Evolutionary conservation across 2,113 vertebrate genomes (phyloP).

Genomic region (Tricholaema leucomelas): DNA sequence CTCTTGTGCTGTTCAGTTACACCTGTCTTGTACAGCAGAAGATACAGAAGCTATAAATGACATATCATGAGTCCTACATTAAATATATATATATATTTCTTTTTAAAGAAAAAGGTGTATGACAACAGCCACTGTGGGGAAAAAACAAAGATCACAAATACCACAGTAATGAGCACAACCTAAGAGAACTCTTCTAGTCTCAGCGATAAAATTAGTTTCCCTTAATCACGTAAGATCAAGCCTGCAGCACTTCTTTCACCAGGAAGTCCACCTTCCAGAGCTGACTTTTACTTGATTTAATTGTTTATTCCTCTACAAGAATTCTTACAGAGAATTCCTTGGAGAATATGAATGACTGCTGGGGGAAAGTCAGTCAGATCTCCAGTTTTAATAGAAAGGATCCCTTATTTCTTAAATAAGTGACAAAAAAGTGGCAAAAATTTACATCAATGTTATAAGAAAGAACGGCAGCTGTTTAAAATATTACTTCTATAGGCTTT

Average conservation of each 20-base stretch:
- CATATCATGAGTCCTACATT: not conserved
- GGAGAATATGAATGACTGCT: not conserved
- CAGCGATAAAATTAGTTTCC: not conserved
- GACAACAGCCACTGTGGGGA: accelerated
- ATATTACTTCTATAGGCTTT: not conserved
- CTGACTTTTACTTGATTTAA: not conserved
- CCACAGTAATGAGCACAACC: not conserved
- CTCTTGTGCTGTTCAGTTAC: not conserved
- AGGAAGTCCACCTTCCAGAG: not conserved
- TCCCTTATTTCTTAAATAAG: not conserved
- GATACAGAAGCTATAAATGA: not conserved
- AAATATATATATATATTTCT: not conserved
- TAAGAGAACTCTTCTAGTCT: not conserved
- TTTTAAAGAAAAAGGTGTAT: not conserved
- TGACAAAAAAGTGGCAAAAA: not conserved
- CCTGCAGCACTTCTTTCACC: not conserved
- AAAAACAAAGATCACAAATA: not conserved
- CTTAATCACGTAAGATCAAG: not conserved
- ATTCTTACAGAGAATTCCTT: not conserved
- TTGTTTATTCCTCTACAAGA: not conserved
- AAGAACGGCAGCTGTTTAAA: not conserved
- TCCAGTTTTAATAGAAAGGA: not conserved
- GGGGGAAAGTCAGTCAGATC: not conserved
- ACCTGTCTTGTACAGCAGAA: not conserved
- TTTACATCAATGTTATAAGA: not conserved